These are phyloP conservation scores for Trichonephila inaurata DNA, from an alignment of 1,140 invertebrate species.

Conservation along the genomic window DNA sequence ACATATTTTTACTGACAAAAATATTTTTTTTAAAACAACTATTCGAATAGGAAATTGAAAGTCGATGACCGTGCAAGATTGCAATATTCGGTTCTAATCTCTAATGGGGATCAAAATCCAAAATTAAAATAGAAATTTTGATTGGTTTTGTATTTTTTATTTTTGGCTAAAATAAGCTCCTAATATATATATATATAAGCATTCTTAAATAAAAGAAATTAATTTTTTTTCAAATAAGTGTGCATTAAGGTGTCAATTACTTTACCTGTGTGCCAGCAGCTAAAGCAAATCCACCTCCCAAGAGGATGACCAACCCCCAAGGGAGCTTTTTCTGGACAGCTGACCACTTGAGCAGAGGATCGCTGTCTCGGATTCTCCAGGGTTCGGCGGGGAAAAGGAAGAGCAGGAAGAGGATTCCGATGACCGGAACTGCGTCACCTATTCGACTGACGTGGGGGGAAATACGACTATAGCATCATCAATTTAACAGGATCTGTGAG, in stretches of 20 bases:
- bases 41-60: too few species aligned
- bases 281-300: slow-evolving; percentile 93
- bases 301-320: slow-evolving; percentile 82
- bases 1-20: too few species aligned
- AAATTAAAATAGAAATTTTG: too few species aligned
- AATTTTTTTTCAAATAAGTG: too few species aligned
- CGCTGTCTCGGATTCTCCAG: slow-evolving; percentile 64
- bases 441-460: slow-evolving; percentile 42
- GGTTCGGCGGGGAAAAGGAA: slow-evolving; percentile 90
- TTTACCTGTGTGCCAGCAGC: slow-evolving; percentile 88
- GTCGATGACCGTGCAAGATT: too few species aligned
- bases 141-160: too few species aligned
- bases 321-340: slow-evolving; percentile 81
- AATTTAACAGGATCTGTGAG: neutral
- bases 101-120: too few species aligned
- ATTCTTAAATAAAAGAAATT: too few species aligned
- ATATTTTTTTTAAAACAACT: too few species aligned
- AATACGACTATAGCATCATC: neutral
- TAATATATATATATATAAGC: too few species aligned
- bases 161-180: too few species aligned
- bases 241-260: neutral
- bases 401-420: slow-evolving; percentile 89
- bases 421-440: slow-evolving; percentile 90
- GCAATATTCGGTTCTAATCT: too few species aligned
- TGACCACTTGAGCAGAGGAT: slow-evolving; percentile 80